A percentile compares a stretch with the other conserved stretches of the same genome.
Conservation (phyloP, 2,888 invertebrate genomes). For the Herminia tarsipennalis region DNA sequence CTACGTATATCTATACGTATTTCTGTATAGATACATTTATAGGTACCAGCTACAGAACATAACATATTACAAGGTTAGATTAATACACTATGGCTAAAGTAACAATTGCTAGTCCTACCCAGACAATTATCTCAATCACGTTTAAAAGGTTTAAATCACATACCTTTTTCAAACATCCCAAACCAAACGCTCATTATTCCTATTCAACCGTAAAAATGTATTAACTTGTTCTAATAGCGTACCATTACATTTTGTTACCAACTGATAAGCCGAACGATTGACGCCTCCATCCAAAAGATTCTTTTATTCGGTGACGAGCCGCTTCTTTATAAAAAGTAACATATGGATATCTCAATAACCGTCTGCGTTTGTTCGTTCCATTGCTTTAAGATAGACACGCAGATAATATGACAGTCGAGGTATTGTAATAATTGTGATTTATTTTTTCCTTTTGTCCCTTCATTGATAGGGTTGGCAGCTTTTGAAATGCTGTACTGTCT, state of each 20-base stretch:
- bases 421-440: slow-evolving; percentile 77
- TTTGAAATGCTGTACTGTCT: not conserved
- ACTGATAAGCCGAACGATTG: slow-evolving; percentile 37
- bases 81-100: no score
- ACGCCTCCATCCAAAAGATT: slow-evolving; percentile 48
- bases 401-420: slow-evolving; percentile 65
- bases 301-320: slow-evolving; percentile 36
- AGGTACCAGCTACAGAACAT: no score
- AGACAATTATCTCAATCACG: no score
- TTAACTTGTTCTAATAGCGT: slow-evolving; percentile 24
- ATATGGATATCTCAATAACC: slow-evolving; percentile 67
- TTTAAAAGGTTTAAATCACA: not conserved
- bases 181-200: slow-evolving; percentile 3
- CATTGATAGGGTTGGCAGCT: slow-evolving; percentile 30
- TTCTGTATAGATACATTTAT: no score
- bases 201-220: slow-evolving; percentile 11
- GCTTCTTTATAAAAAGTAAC: slow-evolving; percentile 53
- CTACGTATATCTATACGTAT: no score
- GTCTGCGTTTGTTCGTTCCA: slow-evolving; percentile 61
- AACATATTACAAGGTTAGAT: no score
- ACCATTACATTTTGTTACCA: slow-evolving; percentile 32
- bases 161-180: not conserved
- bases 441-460: slow-evolving; percentile 53
- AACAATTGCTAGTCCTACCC: no score
- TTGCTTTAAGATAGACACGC: slow-evolving; percentile 71